Evolutionary conservation across 2,888 invertebrate genomes (phyloP).

Genomic region (Brachyptera risi): DNA sequence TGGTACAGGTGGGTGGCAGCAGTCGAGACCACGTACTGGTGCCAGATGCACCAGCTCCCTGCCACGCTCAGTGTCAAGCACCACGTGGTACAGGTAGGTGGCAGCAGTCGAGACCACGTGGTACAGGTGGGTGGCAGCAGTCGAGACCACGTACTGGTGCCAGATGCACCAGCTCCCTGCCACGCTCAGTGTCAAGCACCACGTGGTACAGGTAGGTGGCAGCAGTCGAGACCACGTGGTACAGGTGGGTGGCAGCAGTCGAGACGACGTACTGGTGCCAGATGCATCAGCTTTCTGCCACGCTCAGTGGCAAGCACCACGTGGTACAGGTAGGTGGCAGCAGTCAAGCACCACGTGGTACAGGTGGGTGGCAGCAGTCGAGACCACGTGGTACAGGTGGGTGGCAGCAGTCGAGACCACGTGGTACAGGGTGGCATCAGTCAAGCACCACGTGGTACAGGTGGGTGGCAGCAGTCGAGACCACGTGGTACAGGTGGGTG

Average conservation of each 20-base stretch:
- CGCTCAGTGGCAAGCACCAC: conserved; percentile 61
- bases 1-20: neutral
- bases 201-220: conserved; percentile 66
- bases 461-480: conserved; percentile 59
- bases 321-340: conserved; percentile 64
- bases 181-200: conserved; percentile 58
- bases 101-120: neutral
- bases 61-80: conserved; percentile 56
- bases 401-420: conserved; percentile 61
- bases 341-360: neutral
- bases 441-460: conserved; percentile 72
- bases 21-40: conserved; percentile 97
- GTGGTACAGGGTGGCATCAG: no score
- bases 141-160: conserved; percentile 98
- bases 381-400: conserved; percentile 99
- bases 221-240: neutral
- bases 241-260: conserved; percentile 38
- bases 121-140: conserved; percentile 35
- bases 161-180: conserved; percentile 75
- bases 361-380: conserved; percentile 48
- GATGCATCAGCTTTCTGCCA: conserved; percentile 71
- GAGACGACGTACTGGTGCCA: conserved; percentile 99
- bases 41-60: conserved; percentile 78
- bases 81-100: conserved; percentile 67
- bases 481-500: no score